Conservation (phyloP, 2,797 vertebrate species). For the Otolemur crassicaudatus region DNA sequence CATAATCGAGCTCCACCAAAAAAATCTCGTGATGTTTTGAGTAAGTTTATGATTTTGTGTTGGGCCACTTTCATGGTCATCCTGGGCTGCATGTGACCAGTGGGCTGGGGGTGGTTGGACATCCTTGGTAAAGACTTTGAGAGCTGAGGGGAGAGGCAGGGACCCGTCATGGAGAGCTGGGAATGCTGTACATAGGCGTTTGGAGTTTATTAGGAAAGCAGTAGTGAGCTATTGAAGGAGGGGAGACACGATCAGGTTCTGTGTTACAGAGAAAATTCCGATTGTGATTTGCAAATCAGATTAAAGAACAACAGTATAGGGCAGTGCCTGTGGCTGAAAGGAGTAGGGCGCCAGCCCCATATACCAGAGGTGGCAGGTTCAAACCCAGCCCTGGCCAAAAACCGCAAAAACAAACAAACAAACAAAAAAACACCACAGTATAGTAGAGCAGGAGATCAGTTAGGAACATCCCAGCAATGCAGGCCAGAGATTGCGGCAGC, state of each 20-base stretch:
- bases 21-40: no score
- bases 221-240: neutral
- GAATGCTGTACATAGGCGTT: neutral
- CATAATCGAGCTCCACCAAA: no score
- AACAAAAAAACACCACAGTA: neutral
- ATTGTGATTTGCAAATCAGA: neutral
- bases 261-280: neutral
- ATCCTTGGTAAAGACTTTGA: neutral
- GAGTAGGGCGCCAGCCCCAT: no score
- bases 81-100: no score
- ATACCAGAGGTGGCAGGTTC: no score
- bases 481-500: neutral
- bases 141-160: neutral
- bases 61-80: no score
- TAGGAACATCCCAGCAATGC: neutral
- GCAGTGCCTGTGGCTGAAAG: no score
- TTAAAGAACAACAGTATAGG: neutral
- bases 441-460: neutral
- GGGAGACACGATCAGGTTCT: neutral
- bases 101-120: no score
- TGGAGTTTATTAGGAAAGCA: constrained; percentile 22
- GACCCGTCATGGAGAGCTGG: neutral
- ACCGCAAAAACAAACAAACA: no score
- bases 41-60: no score
- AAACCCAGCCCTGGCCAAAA: no score